Conservation (phyloP, 2,888 invertebrate genomes). For the Cryptophagus acutangulus region DNA sequence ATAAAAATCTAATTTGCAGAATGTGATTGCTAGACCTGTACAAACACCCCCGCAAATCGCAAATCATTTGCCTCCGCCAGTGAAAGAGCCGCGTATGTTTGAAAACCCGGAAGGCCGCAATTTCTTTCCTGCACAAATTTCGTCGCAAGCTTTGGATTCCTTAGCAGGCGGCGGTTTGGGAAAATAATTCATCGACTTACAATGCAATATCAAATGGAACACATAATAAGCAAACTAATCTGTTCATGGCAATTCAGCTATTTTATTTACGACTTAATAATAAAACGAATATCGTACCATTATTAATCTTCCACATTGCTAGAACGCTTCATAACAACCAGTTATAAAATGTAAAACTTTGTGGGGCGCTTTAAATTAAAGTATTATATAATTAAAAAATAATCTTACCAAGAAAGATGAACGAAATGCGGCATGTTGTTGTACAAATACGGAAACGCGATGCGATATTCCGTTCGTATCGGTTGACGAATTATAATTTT, state of each 20-base stretch:
- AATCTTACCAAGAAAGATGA: slow-evolving; percentile 90
- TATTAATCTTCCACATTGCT: slow-evolving; percentile 54
- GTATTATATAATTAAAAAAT: slow-evolving; percentile 20
- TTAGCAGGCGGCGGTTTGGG: too few species aligned
- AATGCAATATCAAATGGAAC: too few species aligned
- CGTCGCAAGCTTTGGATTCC: too few species aligned
- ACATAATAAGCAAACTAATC: too few species aligned
- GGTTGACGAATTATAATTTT: slow-evolving; percentile 99
- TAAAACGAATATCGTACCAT: slow-evolving; percentile 53
- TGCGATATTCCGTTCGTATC: slow-evolving; percentile 97
- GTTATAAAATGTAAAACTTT: slow-evolving; percentile 44
- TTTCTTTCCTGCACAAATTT: too few species aligned
- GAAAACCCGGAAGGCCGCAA: too few species aligned
- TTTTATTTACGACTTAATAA: slow-evolving; percentile 48
- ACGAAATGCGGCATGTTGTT: slow-evolving; percentile 99
- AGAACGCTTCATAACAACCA: slow-evolving; percentile 49
- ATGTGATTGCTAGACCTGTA: too few species aligned
- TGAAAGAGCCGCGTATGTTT: too few species aligned
- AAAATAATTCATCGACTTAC: too few species aligned
- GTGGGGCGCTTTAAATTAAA: slow-evolving; percentile 33
- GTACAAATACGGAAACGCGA: slow-evolving; percentile 98
- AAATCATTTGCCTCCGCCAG: too few species aligned
- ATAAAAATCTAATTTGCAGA: too few species aligned
- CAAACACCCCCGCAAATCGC: too few species aligned
- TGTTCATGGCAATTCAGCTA: slow-evolving; percentile 58